Evolutionary conservation across 30 jellyfish, hydroid and myxozoan genomes (phyloP).

Genomic region (Aurelia sp.): DNA sequence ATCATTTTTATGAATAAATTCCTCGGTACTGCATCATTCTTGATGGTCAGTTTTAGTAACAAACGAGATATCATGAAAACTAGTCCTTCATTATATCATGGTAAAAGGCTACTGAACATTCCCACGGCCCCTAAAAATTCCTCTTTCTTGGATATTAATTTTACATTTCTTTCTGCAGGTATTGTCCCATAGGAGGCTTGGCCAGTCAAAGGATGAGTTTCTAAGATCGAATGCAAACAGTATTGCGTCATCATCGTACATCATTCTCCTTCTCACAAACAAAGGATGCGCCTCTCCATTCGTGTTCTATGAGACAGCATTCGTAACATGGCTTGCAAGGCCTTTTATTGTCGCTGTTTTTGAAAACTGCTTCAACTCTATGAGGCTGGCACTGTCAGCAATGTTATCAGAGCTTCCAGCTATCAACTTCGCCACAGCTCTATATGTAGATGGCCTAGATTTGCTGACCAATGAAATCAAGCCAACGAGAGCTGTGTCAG

Average conservation of each 20-base stretch:
- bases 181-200: slow-evolving; percentile 53
- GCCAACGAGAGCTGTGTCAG: slow-evolving; percentile 38
- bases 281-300: slow-evolving; percentile 60
- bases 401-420: slow-evolving; percentile 47
- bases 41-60: no score
- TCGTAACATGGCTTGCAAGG: slow-evolving; percentile 48
- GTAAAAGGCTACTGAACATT: no score
- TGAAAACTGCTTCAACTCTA: slow-evolving; percentile 11
- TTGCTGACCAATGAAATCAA: slow-evolving; percentile 44
- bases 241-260: slow-evolving; percentile 45
- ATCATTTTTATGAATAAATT: no score
- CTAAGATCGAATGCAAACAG: slow-evolving; percentile 27
- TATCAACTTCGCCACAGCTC: slow-evolving; percentile 44
- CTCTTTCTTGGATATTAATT: no score
- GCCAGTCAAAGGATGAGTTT: slow-evolving; percentile 76
- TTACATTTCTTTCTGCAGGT: slow-evolving; percentile 17
- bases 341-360: slow-evolving; percentile 52
- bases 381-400: slow-evolving; percentile 36
- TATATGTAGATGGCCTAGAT: slow-evolving; percentile 62
- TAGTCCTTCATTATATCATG: no score
- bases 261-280: slow-evolving; percentile 43
- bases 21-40: no score
- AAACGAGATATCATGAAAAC: no score
- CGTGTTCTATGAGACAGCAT: slow-evolving; percentile 56
- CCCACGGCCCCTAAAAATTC: no score